Percentiles rank a stretch among this genome's conserved stretches.
Conservation (phyloP, 2,888 invertebrate genomes). For the Eretmocerus hayati region DNA sequence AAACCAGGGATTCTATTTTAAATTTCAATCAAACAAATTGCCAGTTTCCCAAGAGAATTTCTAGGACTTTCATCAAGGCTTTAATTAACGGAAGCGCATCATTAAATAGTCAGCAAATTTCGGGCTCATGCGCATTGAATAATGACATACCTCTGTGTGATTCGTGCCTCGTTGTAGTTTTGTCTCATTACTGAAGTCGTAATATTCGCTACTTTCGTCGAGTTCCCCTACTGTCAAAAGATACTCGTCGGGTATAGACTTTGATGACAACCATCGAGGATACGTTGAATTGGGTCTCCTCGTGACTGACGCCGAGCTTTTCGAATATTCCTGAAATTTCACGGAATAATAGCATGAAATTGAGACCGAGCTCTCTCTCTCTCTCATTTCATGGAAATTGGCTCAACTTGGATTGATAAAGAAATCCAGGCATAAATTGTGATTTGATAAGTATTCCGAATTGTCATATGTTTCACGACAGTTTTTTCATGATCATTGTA, state of each 20-base stretch:
- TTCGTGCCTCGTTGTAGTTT: conserved; percentile 12
- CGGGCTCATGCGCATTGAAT: neutral
- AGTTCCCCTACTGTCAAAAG: conserved; percentile 39
- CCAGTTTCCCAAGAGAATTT: too few relatives aligned
- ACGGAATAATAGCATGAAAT: neutral
- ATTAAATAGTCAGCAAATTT: too few relatives aligned
- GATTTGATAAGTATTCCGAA: too few relatives aligned
- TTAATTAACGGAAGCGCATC: too few relatives aligned
- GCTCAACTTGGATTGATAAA: too few relatives aligned
- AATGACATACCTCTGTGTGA: conserved; percentile 12
- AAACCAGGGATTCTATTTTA: too few relatives aligned
- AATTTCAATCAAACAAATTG: too few relatives aligned
- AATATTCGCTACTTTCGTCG: conserved; percentile 19
- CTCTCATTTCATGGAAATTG: neutral
- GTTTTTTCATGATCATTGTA: too few relatives aligned
- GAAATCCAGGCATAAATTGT: too few relatives aligned
- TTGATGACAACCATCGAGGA: conserved; percentile 54
- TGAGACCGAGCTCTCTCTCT: neutral
- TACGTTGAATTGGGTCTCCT: conserved; percentile 33
- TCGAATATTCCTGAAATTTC: conserved; percentile 38
- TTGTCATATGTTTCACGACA: too few relatives aligned
- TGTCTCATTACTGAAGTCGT: conserved; percentile 19
- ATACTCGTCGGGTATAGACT: conserved; percentile 72
- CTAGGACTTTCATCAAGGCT: too few relatives aligned
- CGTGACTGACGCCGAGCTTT: conserved; percentile 32